Evolutionary conservation across 2,888 invertebrate genomes (phyloP).

Genomic region (Yponomeuta sedellus): DNA sequence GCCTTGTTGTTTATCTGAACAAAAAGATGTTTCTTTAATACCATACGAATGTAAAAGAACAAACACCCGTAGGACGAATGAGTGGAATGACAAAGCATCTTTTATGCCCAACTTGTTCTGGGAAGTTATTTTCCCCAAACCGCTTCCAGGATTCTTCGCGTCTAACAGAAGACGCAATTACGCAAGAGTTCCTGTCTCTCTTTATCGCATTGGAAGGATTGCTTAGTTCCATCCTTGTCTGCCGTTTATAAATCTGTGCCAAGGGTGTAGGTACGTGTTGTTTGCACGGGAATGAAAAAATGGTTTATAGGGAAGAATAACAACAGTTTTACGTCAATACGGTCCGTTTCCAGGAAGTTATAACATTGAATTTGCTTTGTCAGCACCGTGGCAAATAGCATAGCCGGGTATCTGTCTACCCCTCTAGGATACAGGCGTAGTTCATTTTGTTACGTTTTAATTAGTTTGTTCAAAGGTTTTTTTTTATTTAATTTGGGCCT

Average conservation of each 20-base stretch:
- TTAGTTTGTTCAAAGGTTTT: too few relatives aligned
- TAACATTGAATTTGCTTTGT: too few relatives aligned
- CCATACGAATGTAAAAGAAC: not conserved
- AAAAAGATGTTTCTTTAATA: not conserved
- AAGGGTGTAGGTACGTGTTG: not conserved
- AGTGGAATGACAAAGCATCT: not conserved
- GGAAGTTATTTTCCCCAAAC: not conserved
- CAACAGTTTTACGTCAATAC: too few relatives aligned
- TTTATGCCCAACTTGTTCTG: not conserved
- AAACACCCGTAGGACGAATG: not conserved
- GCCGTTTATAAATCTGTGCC: not conserved
- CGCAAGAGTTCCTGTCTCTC: not conserved
- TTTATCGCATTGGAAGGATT: not conserved
- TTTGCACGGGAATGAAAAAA: not conserved
- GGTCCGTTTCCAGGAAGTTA: too few relatives aligned
- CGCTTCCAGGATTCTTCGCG: not conserved
- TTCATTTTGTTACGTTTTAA: too few relatives aligned
- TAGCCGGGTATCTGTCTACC: too few relatives aligned
- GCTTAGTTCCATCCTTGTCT: not conserved
- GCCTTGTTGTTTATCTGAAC: not conserved
- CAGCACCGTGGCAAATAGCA: too few relatives aligned
- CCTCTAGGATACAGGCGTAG: too few relatives aligned
- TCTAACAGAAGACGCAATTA: too few relatives aligned
- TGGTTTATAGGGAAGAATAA: not conserved
- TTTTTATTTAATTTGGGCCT: too few relatives aligned